Evolutionary conservation across 2,888 invertebrate species (phyloP).

Genomic region (Tupiocoris notatus): DNA sequence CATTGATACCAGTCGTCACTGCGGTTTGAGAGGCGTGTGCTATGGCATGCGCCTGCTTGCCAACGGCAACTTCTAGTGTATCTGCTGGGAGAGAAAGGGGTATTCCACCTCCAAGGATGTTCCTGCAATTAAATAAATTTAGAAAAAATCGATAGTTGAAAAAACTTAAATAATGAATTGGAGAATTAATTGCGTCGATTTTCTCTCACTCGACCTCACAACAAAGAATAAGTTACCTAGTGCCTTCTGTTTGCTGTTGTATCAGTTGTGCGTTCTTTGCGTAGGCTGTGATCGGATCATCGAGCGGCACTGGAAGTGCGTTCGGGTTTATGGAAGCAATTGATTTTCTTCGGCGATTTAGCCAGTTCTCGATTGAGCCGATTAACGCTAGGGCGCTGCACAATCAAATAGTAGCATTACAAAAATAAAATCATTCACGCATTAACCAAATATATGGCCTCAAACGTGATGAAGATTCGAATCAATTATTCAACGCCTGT

Average conservation of each 20-base stretch:
- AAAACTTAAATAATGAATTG: too few relatives aligned
- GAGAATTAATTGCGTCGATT: too few relatives aligned
- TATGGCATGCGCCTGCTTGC: slow-evolving; percentile 55
- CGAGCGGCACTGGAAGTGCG: not conserved
- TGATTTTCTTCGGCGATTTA: not conserved
- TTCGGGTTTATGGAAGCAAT: not conserved
- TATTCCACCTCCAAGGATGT: slow-evolving; percentile 34
- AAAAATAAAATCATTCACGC: too few relatives aligned
- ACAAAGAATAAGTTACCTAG: too few relatives aligned
- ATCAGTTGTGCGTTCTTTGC: not conserved
- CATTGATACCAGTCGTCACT: slow-evolving; percentile 30
- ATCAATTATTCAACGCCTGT: too few relatives aligned
- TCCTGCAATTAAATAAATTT: slow-evolving; percentile 12
- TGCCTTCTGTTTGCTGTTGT: not conserved
- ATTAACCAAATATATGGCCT: too few relatives aligned
- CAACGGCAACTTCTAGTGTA: slow-evolving; percentile 57
- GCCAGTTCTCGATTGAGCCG: too few relatives aligned
- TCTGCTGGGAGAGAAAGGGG: slow-evolving; percentile 51
- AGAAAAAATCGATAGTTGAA: too few relatives aligned
- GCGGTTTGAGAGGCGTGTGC: slow-evolving; percentile 52
- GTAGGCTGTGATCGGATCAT: not conserved
- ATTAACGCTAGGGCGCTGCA: too few relatives aligned
- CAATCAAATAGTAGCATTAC: too few relatives aligned
- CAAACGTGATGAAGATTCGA: too few relatives aligned
- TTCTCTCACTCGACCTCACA: too few relatives aligned